Evolutionary conservation across 2,797 vertebrate species (phyloP).

Genomic region (Alfaro cultratus): DNA sequence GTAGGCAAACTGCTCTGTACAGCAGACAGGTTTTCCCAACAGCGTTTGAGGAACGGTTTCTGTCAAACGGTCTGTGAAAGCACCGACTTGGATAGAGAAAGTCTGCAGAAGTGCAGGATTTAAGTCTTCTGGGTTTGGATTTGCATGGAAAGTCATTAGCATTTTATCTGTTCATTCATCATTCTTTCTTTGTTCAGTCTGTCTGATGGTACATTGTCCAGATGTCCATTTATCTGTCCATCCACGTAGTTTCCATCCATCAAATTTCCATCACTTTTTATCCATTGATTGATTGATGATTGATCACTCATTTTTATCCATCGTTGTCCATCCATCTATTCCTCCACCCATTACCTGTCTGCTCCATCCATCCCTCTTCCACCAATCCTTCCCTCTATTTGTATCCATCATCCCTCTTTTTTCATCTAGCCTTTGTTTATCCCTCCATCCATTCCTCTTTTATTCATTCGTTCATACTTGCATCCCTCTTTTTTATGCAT

Average conservation of each 20-base stretch:
- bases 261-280: not conserved
- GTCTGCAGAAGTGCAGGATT: not conserved
- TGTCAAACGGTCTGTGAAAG: conserved; percentile 2
- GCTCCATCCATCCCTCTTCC: no score
- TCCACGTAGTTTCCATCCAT: not conserved
- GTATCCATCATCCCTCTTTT: no score
- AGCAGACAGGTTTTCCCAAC: conserved; percentile 42
- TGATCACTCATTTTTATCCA: not conserved
- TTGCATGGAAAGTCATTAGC: not conserved
- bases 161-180: not conserved
- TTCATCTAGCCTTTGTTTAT: no score
- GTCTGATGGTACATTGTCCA: not conserved
- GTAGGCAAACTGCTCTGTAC: conserved; percentile 49
- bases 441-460: no score
- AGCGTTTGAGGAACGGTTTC: conserved; percentile 19
- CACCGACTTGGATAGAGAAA: not conserved
- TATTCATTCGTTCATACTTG: no score
- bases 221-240: not conserved
- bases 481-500: no score
- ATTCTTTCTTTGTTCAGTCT: not conserved
- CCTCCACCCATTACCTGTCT: no score
- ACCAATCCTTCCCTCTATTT: no score
- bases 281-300: not conserved
- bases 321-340: no score
- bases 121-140: not conserved